phyloP scores from a whole-genome alignment of 2,113 vertebrate species.

The Tyrannus savana region DNA sequence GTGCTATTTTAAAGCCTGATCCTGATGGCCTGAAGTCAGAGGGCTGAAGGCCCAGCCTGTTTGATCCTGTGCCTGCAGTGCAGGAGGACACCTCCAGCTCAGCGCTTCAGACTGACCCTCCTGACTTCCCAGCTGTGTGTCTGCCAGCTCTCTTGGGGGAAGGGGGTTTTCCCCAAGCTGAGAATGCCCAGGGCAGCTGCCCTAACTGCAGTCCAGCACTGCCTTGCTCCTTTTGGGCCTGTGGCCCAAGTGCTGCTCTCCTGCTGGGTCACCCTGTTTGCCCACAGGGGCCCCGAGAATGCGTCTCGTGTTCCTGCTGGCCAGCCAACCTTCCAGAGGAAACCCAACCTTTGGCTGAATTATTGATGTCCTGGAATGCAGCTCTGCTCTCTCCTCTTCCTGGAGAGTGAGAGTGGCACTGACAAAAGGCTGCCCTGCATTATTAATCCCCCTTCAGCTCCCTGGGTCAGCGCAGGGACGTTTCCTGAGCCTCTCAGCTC shows the following conservation, averaged over 20 bases:
- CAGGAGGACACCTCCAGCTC: neutral
- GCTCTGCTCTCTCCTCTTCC: slow-evolving; percentile 1
- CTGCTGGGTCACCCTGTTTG: neutral
- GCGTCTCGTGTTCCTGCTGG: neutral
- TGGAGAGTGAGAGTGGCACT: slow-evolving; percentile 18
- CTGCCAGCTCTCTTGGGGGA: neutral
- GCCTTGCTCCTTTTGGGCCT: neutral
- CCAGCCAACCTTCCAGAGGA: slow-evolving; percentile 33
- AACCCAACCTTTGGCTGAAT: slow-evolving; percentile 65
- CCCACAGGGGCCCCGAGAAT: neutral
- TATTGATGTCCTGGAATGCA: slow-evolving; percentile 66
- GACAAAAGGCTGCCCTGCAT: slow-evolving; percentile 56
- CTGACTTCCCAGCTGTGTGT: neutral
- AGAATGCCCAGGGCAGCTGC: neutral
- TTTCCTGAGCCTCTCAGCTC: neutral
- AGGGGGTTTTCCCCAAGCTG: neutral
- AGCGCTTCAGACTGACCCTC: neutral
- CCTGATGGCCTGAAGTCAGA: neutral
- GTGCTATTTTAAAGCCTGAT: neutral
- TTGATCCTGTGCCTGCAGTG: neutral
- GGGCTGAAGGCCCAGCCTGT: neutral
- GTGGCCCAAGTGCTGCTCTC: neutral
- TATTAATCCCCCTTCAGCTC: slow-evolving; percentile 32
- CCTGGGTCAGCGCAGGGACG: neutral
- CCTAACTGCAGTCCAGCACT: neutral